A percentile compares a stretch with the other conserved stretches of the same genome.
phyloP scores from a whole-genome alignment of 1,140 invertebrate species.

The Asbolus verrucosus region DNA sequence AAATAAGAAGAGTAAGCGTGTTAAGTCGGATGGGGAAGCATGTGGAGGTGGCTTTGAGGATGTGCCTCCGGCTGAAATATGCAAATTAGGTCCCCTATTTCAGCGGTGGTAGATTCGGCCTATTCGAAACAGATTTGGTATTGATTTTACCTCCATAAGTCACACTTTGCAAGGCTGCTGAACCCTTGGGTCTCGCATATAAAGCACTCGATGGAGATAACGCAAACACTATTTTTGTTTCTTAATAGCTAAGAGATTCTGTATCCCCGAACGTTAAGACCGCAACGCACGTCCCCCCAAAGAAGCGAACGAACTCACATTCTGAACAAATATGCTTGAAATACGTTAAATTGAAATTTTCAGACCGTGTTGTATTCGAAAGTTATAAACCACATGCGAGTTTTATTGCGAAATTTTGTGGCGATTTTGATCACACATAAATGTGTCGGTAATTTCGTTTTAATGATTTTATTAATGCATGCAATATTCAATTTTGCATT shows the following conservation, averaged over 20 bases:
- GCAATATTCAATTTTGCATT: conserved; percentile 11
- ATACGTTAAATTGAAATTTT: conserved; percentile 47
- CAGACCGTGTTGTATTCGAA: conserved; percentile 36
- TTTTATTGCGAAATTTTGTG: conserved; percentile 32
- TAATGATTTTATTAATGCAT: conserved; percentile 37
- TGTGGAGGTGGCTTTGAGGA: conserved; percentile 23
- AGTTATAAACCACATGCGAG: conserved; percentile 35
- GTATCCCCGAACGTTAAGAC: conserved; percentile 42
- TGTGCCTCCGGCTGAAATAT: conserved; percentile 21
- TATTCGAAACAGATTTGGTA: conserved; percentile 45
- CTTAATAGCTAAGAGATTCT: conserved; percentile 49
- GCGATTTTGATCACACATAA: conserved; percentile 25
- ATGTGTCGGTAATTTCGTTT: conserved; percentile 29
- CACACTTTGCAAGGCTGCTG: conserved; percentile 40
- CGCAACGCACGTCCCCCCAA: background rate
- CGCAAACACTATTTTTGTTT: conserved; percentile 52
- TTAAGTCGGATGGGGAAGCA: background rate
- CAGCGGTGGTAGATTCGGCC: conserved; percentile 29
- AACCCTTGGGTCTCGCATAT: conserved; percentile 44
- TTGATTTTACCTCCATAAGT: conserved; percentile 47
- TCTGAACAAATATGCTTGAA: conserved; percentile 18
- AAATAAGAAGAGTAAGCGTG: conserved; percentile 31
- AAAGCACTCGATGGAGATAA: conserved; percentile 48
- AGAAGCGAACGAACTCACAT: conserved; percentile 16
- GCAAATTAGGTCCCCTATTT: conserved; percentile 33